A percentile compares a stretch with the other conserved stretches of the same genome.
Evolutionary conservation across 2,797 vertebrate species (phyloP).

Genomic region (Toxotes lorentzi): DNA sequence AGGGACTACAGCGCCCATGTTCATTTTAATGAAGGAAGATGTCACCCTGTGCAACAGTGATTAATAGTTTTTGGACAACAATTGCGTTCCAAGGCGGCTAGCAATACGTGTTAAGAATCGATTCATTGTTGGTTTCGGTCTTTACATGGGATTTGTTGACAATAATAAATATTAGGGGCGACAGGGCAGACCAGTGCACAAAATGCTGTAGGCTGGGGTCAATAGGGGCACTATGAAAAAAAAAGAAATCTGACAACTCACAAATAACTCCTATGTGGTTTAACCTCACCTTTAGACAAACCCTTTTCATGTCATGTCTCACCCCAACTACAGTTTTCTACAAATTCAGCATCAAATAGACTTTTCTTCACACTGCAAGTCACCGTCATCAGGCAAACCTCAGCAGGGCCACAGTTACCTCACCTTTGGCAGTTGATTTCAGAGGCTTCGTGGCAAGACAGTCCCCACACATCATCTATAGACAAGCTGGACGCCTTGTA

Average conservation of each 20-base stretch:
- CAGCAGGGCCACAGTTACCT: constrained; percentile 47
- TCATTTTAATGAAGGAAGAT: background rate
- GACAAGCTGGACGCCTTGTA: constrained; percentile 81
- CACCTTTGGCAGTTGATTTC: constrained; percentile 87
- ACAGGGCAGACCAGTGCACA: background rate
- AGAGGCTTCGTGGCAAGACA: constrained; percentile 88
- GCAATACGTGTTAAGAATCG: background rate
- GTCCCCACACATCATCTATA: constrained; percentile 86
- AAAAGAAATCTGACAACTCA: background rate
- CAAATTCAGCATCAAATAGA: constrained; percentile 27
- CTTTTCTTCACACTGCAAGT: constrained; percentile 22
- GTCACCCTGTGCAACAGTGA: background rate
- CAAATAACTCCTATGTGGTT: background rate
- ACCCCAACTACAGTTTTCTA: background rate
- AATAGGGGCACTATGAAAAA: background rate
- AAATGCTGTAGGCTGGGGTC: background rate
- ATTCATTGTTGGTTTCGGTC: background rate
- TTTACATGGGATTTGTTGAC: background rate
- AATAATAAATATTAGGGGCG: background rate
- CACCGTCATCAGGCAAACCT: constrained; percentile 46
- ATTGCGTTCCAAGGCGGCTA: background rate
- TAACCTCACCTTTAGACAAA: constrained; percentile 14
- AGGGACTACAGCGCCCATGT: background rate
- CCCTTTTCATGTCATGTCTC: constrained; percentile 24
- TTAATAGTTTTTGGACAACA: background rate